phyloP scores from a whole-genome alignment of 2,888 invertebrate species.

The Dusona sp. region DNA sequence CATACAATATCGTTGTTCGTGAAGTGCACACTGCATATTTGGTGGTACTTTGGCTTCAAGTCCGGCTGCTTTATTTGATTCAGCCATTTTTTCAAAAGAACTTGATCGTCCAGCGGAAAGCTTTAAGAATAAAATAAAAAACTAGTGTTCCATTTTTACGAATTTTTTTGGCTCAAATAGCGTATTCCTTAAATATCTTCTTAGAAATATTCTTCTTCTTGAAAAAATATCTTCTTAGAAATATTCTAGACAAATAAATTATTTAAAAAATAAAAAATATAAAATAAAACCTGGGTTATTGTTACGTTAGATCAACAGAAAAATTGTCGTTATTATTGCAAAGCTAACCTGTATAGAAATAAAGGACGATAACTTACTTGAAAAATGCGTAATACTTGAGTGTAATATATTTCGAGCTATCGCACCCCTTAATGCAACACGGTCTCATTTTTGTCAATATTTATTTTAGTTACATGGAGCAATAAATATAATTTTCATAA shows the following conservation, averaged over 20 bases:
- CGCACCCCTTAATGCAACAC: conserved; percentile 69
- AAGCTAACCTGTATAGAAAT: conserved; percentile 32
- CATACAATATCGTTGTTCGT: conserved; percentile 56
- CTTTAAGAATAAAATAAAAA: conserved; percentile 38
- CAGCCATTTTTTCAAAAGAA: conserved; percentile 68
- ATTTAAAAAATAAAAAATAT: background rate
- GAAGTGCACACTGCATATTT: conserved; percentile 73
- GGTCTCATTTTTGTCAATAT: conserved; percentile 56
- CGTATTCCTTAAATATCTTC: no score
- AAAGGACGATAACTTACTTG: conserved; percentile 64
- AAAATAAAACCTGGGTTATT: background rate
- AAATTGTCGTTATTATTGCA: background rate
- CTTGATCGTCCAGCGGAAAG: conserved; percentile 68
- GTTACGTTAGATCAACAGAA: background rate
- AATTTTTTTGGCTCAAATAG: background rate
- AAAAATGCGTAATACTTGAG: conserved; percentile 63
- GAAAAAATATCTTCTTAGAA: background rate
- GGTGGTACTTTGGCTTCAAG: conserved; percentile 58
- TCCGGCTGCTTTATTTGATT: conserved; percentile 59
- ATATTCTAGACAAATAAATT: background rate
- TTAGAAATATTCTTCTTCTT: no score
- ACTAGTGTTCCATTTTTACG: background rate
- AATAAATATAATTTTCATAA: background rate
- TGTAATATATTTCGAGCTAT: conserved; percentile 61
- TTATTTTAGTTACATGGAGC: background rate